Conservation (phyloP, 1,140 invertebrate species). For the Gonatopus flavifemur region DNA sequence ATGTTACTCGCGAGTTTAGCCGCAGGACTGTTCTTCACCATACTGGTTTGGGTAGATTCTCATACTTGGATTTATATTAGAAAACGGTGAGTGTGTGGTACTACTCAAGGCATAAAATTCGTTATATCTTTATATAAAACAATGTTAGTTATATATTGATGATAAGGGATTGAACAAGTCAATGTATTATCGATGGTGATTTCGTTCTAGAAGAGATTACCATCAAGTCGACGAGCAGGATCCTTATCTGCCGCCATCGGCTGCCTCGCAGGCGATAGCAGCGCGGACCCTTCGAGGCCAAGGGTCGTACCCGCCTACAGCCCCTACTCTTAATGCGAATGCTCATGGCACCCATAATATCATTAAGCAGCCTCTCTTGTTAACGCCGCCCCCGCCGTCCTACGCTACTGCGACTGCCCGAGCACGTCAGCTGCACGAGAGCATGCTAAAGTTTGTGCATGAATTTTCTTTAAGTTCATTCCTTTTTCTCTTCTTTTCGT, state of each 20-base stretch:
- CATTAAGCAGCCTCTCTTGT: conserved; percentile 61
- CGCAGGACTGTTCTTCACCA: conserved; percentile 84
- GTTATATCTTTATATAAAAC: not conserved
- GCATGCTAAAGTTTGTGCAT: conserved; percentile 60
- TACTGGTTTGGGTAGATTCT: conserved; percentile 90
- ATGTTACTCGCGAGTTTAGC: conserved; percentile 82
- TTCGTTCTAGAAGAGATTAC: conserved; percentile 68
- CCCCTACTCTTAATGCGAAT: conserved; percentile 57
- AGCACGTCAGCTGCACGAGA: conserved; percentile 60
- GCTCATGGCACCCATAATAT: conserved; percentile 59
- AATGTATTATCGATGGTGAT: conserved; percentile 14
- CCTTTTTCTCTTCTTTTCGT: conserved; percentile 19
- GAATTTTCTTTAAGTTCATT: conserved; percentile 45
- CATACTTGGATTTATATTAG: conserved; percentile 96
- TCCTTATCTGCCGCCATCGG: conserved; percentile 68
- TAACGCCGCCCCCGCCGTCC: conserved; percentile 59
- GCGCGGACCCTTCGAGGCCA: conserved; percentile 66
- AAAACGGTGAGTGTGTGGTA: conserved; percentile 69
- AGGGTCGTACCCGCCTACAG: conserved; percentile 65
- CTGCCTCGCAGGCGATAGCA: conserved; percentile 66
- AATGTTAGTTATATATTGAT: not conserved
- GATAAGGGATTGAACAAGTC: not conserved
- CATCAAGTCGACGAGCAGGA: conserved; percentile 74
- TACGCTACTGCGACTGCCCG: conserved; percentile 61
- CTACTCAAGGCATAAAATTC: not conserved